Evolutionary conservation across 2,888 invertebrate genomes (phyloP).

Genomic region (Pollenia labialis): DNA sequence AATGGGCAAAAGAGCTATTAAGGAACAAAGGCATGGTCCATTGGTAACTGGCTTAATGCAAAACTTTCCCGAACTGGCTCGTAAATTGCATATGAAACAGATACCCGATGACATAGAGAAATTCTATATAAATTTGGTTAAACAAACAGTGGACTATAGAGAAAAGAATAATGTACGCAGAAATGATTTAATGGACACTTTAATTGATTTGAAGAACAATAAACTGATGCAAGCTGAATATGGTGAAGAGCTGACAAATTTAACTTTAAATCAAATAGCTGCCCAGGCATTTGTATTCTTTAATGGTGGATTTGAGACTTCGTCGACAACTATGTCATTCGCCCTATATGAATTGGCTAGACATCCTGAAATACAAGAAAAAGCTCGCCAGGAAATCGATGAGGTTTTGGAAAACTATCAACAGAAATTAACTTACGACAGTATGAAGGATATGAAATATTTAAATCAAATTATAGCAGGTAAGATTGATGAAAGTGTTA

Average conservation of each 20-base stretch:
- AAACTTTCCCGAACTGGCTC: slow-evolving; percentile 76
- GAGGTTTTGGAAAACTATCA: slow-evolving; percentile 75
- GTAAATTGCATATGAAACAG: slow-evolving; percentile 75
- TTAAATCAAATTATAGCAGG: slow-evolving; percentile 80
- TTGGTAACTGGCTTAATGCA: slow-evolving; percentile 61
- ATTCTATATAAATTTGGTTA: slow-evolving; percentile 84
- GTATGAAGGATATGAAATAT: slow-evolving; percentile 79
- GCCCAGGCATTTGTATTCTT: slow-evolving; percentile 81
- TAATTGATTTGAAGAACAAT: slow-evolving; percentile 85
- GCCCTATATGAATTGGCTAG: slow-evolving; percentile 79
- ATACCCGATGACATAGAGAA: slow-evolving; percentile 77
- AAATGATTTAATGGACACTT: slow-evolving; percentile 86
- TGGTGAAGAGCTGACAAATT: slow-evolving; percentile 75
- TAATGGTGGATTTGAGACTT: slow-evolving; percentile 87
- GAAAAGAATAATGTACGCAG: slow-evolving; percentile 82
- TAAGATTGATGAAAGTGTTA: slow-evolving; percentile 82
- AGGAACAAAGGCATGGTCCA: slow-evolving; percentile 73
- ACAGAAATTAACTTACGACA: slow-evolving; percentile 79
- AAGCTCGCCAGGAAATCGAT: slow-evolving; percentile 83
- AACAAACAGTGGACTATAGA: slow-evolving; percentile 76
- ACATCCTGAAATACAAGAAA: slow-evolving; percentile 83
- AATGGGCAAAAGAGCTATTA: slow-evolving; percentile 77
- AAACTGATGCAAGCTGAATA: slow-evolving; percentile 76
- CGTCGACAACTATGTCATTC: slow-evolving; percentile 86
- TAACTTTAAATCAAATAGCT: slow-evolving; percentile 80